Base-by-base conservation (phyloP, 2,113 vertebrate genomes). In the Eidolon helvum region DNA sequence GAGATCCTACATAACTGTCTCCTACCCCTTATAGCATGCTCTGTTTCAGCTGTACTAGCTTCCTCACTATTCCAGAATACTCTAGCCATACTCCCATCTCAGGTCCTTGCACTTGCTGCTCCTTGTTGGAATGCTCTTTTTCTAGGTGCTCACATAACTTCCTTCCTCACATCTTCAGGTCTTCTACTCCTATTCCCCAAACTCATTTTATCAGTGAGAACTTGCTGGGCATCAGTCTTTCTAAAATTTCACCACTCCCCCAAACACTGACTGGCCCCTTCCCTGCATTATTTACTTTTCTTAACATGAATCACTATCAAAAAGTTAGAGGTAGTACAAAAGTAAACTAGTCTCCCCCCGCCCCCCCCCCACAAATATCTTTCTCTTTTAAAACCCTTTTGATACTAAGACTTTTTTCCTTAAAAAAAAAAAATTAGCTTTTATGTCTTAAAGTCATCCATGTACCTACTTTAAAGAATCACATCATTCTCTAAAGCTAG, bases 361-460 rank as follows among this genome's bases (percentile, higher is more conserved):
- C n/a, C n/a, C n/a, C n/a, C n/a, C n/a, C n/a, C n/a, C n/a, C n/a
- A n/a, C n/a, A n/a, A 72, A 40, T 78, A 66, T 78, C 18, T 61
- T 87, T 48, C 45, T 90, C n/a, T 95, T 91, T 75, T 19, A 91
- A 91, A 87, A 48, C 1, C 15, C 9, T 28, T 43, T 69, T 91
- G 30, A 43, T 63, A 69, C 35, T 80, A 61, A 93, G 35, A 28
- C 8, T 10, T 45, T 59, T 33, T 84, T 48, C 21, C 12, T 59
- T 57, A 79, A 84, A 71, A 43, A 43, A 43, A n/a, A n/a, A n/a
- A n/a, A n/a, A n/a, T 43, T 79, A 16, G 10, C 63, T 91, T 74
- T 83, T 65, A 53, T 87, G 11, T 80, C 61, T 85, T 55, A n/a
- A 88, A 91, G 86, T 72, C n/a, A 45, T 68, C 9, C 15, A 38